These are phyloP conservation scores for Morinoia aosen DNA, from an alignment of 2,888 invertebrate species.

Conservation along the genomic window DNA sequence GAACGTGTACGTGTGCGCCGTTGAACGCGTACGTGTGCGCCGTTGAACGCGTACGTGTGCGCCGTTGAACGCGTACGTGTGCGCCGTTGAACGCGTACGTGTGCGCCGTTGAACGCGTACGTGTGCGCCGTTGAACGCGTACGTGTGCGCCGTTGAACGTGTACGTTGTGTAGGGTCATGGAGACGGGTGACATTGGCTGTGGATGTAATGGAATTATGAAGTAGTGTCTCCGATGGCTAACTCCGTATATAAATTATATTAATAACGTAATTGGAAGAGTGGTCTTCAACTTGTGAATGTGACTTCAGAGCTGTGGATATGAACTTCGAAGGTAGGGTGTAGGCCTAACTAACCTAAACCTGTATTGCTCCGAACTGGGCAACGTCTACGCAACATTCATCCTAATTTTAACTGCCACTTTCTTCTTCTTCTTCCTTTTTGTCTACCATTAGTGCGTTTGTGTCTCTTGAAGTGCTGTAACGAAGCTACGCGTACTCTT, in stretches of 20 bases:
- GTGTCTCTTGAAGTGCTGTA: not conserved
- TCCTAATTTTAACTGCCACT: not conserved
- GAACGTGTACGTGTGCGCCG: not conserved
- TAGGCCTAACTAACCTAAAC: not conserved
- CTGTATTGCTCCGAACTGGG: not conserved
- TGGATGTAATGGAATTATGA: not conserved
- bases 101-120: not conserved
- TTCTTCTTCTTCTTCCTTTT: not conserved
- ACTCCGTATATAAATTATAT: not conserved
- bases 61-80: not conserved
- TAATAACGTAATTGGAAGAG: not conserved
- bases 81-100: not conserved
- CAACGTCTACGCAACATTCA: not conserved
- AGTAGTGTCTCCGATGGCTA: not conserved
- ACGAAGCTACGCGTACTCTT: not conserved
- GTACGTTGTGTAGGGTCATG: not conserved
- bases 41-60: not conserved
- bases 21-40: not conserved
- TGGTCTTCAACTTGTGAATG: not conserved
- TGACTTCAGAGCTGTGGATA: not conserved
- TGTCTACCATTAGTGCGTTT: not conserved
- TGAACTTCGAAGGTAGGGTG: not conserved
- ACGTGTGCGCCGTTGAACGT: not conserved
- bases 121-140: not conserved
- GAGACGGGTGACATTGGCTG: constrained; percentile 1